phyloP scores from a whole-genome alignment of 2,113 vertebrate species.

The Passer domesticus region DNA sequence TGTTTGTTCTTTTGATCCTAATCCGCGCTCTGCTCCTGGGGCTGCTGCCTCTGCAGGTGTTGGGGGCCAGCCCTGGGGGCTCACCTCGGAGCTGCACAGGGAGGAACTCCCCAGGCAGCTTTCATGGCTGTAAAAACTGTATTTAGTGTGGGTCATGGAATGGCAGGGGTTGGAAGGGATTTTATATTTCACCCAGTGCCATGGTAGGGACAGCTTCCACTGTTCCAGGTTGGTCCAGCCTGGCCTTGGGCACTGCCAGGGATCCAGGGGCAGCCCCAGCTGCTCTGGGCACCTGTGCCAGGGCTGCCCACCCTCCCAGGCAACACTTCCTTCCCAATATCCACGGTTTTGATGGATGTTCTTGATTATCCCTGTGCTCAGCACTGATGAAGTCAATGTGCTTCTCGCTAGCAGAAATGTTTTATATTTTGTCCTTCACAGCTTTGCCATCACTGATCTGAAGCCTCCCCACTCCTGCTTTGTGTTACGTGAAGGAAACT shows the following conservation, averaged over 20 bases:
- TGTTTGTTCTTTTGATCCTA: slow-evolving; percentile 40
- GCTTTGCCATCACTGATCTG: neutral
- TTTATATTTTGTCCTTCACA: neutral
- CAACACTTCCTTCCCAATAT: neutral
- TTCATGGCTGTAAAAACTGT: neutral
- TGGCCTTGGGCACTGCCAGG: neutral
- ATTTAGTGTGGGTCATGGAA: fast-evolving
- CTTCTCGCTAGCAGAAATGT: neutral
- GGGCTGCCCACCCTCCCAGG: fast-evolving
- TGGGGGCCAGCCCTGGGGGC: neutral
- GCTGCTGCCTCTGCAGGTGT: neutral
- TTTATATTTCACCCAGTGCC: fast-evolving
- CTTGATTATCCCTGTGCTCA: neutral
- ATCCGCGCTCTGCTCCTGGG: neutral
- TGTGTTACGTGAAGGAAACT: neutral
- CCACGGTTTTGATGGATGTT: neutral
- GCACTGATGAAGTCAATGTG: fast-evolving
- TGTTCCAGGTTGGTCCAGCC: neutral
- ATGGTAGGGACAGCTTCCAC: neutral
- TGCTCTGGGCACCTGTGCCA: neutral
- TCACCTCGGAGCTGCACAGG: neutral
- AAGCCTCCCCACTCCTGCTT: neutral
- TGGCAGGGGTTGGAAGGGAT: neutral
- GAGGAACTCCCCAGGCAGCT: neutral
- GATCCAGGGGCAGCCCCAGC: neutral